Evolutionary conservation across 1,140 invertebrate genomes (phyloP), one percentile per base, ranked within the genome.

Genomic region (Zaprionus taronus): DNA sequence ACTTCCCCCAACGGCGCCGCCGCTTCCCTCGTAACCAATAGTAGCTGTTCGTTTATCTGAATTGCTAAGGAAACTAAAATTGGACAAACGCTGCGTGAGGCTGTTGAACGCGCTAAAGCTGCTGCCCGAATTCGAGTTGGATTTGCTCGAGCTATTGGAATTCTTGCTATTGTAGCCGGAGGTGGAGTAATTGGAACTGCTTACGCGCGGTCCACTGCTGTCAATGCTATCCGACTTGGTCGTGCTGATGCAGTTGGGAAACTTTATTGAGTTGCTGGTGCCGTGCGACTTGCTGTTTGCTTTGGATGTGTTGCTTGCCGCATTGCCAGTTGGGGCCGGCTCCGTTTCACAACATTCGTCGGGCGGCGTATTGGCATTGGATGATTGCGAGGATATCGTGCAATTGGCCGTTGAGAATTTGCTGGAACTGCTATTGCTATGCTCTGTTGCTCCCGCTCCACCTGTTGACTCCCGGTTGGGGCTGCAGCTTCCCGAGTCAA

Each of bases 331-430:
- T n/a, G 41, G 5, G n/a, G 72, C 67, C 9, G 78, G 58, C 12
- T 80, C 84, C 7, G 75, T 76, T 24, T 80, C 80, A 24, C 70
- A 73, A 58, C 51, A 44, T 38, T 91, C 91, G 51, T 92, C 91
- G 22, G 91, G 91, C 49, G 82, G 83, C 22, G 86, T 91, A 57
- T 83, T 85, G 51, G 83, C 80, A 76, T 83, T 85, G 31, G 91
- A 92, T 62, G 91, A 92, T 49, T 92, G 91, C 38, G 91, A 92
- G 60, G 91, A 92, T 82, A 92, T 93, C 55, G 91, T 93, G 74
- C 92, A 93, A 70, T 93, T 93, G 71, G 92, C 92, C 63, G 92
- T 93, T 17, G 92, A 92, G 74, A 93, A 93, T 71, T 93, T 93
- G 66, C 92, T 93, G 24, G 92, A 92, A 66, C 91, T 93, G 72